Evolutionary conservation across 1,140 invertebrate species (phyloP).

Genomic region (Zaprionus camerounensis): DNA sequence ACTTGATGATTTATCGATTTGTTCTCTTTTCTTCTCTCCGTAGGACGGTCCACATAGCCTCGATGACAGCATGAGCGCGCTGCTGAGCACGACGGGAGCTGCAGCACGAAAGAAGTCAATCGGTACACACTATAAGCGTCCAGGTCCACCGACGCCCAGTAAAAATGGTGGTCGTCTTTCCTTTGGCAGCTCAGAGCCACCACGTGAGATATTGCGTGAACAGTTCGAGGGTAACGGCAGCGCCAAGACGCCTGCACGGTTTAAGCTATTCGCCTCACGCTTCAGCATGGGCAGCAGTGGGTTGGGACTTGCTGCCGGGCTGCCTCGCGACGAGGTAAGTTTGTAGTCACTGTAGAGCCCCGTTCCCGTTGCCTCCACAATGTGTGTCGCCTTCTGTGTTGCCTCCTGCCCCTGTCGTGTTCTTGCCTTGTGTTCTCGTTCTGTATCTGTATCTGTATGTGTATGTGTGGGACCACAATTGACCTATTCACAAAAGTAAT

Average conservation of each 20-base stretch:
- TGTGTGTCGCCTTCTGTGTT: neutral
- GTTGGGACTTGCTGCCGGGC: conserved; percentile 9
- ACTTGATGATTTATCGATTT: conserved; percentile 1
- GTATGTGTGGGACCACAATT: neutral
- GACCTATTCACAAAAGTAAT: conserved; percentile 1
- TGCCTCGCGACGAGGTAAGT: conserved; percentile 70
- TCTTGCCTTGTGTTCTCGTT: neutral
- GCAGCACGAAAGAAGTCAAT: conserved; percentile 85
- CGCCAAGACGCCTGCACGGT: conserved; percentile 76
- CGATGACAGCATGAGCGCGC: conserved; percentile 87
- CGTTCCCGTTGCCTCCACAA: neutral
- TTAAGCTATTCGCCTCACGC: conserved; percentile 73
- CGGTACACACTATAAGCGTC: conserved; percentile 91
- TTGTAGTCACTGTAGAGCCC: neutral
- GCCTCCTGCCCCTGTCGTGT: neutral
- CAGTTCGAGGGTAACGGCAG: conserved; percentile 41
- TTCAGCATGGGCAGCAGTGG: conserved; percentile 71
- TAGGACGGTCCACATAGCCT: conserved; percentile 86
- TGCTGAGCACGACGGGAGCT: conserved; percentile 85
- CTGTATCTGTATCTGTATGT: neutral
- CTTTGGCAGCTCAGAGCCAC: conserved; percentile 83
- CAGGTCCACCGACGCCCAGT: conserved; percentile 92
- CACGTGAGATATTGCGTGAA: conserved; percentile 75
- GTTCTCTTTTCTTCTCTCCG: conserved; percentile 56
- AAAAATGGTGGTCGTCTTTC: conserved; percentile 91